Conservation (phyloP, 2,113 vertebrate species). For the Gallinago jamesoni region DNA sequence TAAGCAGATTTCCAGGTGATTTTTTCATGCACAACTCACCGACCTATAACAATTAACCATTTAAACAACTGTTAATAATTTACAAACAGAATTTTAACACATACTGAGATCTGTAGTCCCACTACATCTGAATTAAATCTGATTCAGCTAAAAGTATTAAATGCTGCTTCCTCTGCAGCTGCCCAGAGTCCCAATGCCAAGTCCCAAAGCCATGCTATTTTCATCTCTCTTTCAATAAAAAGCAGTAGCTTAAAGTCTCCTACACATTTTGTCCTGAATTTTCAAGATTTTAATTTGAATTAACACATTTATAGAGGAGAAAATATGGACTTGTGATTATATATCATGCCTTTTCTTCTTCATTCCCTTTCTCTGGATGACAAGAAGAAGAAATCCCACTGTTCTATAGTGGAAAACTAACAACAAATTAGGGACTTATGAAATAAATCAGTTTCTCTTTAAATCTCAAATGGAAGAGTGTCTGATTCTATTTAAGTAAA, state of each 20-base stretch:
- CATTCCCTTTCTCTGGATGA: background rate
- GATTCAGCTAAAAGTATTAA: background rate
- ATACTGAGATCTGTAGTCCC: background rate
- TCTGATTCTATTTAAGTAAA: background rate
- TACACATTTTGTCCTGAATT: background rate
- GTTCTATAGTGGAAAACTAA: background rate
- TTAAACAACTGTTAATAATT: background rate
- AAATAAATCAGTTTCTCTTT: background rate
- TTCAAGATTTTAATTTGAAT: background rate
- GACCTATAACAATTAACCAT: background rate
- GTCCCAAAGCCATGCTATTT: background rate
- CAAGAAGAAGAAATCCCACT: background rate
- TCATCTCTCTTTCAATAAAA: background rate
- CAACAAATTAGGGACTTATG: background rate
- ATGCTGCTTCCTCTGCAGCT: background rate
- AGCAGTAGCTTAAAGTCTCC: background rate
- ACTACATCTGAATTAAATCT: background rate
- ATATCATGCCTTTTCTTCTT: background rate
- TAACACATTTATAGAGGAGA: background rate
- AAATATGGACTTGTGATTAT: background rate
- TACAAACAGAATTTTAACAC: background rate
- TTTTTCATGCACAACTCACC: background rate
- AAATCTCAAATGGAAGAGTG: background rate
- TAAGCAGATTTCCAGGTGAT: background rate
- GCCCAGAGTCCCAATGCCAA: background rate